Base-by-base conservation (phyloP, 2,113 vertebrate genomes). In the Chascanopsetta lugubris region DNA sequence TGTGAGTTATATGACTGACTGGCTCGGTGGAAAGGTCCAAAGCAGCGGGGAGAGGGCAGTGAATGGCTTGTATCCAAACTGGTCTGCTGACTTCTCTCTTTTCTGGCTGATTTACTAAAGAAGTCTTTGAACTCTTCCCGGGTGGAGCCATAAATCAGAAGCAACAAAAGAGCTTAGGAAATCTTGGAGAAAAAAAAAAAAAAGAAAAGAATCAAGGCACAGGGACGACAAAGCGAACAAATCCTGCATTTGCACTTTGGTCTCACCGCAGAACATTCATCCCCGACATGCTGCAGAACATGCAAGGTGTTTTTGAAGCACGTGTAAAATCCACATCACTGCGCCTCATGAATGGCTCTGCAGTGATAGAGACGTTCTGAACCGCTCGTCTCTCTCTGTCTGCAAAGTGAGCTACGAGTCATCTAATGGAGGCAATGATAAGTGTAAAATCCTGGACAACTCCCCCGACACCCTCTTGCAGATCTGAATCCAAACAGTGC, bases 361-460 rank as follows among this genome's bases (percentile, higher is more conserved):
- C 38, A 63, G 60, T 56, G 59, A 85, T 76, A 79, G 65, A 75
- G 58, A 71, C 18, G 6, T 53, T 68, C 48, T 64, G 51, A 72
- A 72, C 75, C 25, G 65, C 75, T 77, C 47, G 64, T 61, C 84
- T 76, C 65, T 85, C 72, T n/a, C n/a, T n/a, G n/a, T n/a, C n/a
- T n/a, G n/a, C 68, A 82, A 78, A 83, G 78, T 75, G 82, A 88
- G 82, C 78, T 75, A 77, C 65, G n/a, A 86, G 79, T 85, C 82
- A 79, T 86, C 75, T 84, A 82, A 88, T 79, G 75, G 76, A 64
- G 72, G 69, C 61, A 24, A 67, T 69, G 74, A 81, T 75, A 66
- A 66, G 71, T 57, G 81, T 73, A 81, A 85, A 85, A 89, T 85
- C 86, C 87, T 83, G 87, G 84, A 87, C 81, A 85, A 88, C 79